Percentiles rank a stretch among this genome's conserved stretches.
Conservation (phyloP, 2,888 invertebrate species). For the Vanessa cardui region DNA sequence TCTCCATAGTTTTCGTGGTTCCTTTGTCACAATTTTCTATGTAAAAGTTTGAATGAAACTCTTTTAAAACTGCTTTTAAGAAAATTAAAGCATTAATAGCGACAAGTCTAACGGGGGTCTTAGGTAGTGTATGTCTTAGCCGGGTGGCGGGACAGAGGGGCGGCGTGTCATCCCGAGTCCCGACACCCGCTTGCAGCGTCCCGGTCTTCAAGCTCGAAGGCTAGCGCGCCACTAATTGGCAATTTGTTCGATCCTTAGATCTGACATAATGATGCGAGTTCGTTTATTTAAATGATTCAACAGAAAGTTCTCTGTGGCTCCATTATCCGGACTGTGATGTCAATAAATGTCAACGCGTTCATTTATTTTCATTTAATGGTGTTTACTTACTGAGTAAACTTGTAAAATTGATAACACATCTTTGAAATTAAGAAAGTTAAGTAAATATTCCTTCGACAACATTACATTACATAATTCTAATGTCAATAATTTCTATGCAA, state of each 20-base stretch:
- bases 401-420: slow-evolving; percentile 1
- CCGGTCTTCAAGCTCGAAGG: slow-evolving; percentile 53
- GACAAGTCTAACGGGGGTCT: slow-evolving; percentile 37
- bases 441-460: background rate
- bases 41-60: slow-evolving; percentile 80
- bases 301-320: slow-evolving; percentile 67
- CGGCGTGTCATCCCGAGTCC: slow-evolving; percentile 34
- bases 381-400: slow-evolving; percentile 21
- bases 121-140: slow-evolving; percentile 35
- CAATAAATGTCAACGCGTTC: slow-evolving; percentile 46
- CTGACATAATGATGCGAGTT: slow-evolving; percentile 81
- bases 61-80: slow-evolving; percentile 81
- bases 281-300: slow-evolving; percentile 82
- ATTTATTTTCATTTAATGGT: slow-evolving; percentile 40
- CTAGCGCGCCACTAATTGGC: slow-evolving; percentile 76
- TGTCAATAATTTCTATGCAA: too few relatives aligned
- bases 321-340: slow-evolving; percentile 32
- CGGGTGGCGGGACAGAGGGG: slow-evolving; percentile 23
- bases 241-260: slow-evolving; percentile 82
- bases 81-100: slow-evolving; percentile 81
- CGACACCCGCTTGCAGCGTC: slow-evolving; percentile 48
- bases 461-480: background rate
- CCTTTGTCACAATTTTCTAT: slow-evolving; percentile 73
- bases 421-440: background rate
- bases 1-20: slow-evolving; percentile 60